Evolutionary conservation across 1,140 invertebrate species (phyloP).

Genomic region (Pararge aegeria): DNA sequence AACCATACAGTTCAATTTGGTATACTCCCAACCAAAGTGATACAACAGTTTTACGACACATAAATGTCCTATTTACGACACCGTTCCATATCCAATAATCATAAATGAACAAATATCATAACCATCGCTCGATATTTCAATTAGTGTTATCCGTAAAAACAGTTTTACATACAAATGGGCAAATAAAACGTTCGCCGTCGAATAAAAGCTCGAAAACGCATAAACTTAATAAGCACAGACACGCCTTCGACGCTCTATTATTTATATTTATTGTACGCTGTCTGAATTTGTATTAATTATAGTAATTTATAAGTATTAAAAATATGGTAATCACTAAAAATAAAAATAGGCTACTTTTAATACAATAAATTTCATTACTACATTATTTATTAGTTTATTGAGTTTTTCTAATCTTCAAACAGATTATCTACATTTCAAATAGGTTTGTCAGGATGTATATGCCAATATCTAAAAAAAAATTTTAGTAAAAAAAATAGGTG

Average conservation of each 20-base stretch:
- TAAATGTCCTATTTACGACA: background rate
- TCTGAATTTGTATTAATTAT: background rate
- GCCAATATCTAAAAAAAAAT: too few species aligned
- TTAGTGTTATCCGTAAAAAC: conserved; percentile 28
- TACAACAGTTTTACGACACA: background rate
- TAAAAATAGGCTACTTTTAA: too few species aligned
- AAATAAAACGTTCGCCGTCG: conserved; percentile 18
- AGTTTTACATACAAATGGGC: conserved; percentile 14
- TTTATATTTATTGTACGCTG: background rate
- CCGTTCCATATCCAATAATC: background rate
- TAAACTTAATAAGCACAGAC: background rate
- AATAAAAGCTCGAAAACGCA: background rate
- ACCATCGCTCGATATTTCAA: conserved; percentile 23
- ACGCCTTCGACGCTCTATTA: background rate
- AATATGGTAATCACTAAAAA: too few species aligned
- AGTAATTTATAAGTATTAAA: background rate
- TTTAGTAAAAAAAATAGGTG: too few species aligned
- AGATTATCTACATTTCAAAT: too few species aligned
- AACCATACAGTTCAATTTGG: background rate
- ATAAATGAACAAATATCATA: conserved; percentile 3
- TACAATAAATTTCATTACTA: too few species aligned
- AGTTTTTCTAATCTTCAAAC: too few species aligned
- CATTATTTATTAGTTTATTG: too few species aligned
- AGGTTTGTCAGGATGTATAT: too few species aligned
- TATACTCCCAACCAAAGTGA: background rate